These are phyloP conservation scores for Typhlichthys subterraneus DNA, from an alignment of 2,797 vertebrate genomes.

Conservation along the genomic window DNA sequence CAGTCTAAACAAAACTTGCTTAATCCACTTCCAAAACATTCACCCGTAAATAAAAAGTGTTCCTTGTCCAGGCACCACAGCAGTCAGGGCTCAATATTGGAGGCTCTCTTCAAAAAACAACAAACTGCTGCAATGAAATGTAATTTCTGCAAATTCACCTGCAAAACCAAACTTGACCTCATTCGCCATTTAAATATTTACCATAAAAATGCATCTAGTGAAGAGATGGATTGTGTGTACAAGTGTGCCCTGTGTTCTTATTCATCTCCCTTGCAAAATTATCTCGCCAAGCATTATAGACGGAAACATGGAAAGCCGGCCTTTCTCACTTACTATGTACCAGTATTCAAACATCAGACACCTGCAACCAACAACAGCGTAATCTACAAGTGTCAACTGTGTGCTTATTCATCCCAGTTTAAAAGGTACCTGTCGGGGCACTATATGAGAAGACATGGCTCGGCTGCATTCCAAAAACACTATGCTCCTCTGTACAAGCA, in stretches of 20 bases:
- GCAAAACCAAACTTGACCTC: conserved; percentile 80
- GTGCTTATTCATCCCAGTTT: conserved; percentile 25
- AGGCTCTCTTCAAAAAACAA: conserved; percentile 74
- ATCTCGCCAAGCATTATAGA: conserved; percentile 83
- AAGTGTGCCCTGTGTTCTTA: conserved; percentile 83
- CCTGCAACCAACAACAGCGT: accelerated
- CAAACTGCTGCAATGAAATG: conserved; percentile 78
- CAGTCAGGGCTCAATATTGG: conserved; percentile 5
- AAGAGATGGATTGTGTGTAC: conserved; percentile 76
- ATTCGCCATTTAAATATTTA: conserved; percentile 79
- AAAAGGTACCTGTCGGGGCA: conserved; percentile 52
- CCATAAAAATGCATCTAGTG: conserved; percentile 76
- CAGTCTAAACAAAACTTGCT: conserved; percentile 65
- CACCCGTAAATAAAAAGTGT: conserved; percentile 63
- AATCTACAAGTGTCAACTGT: conserved; percentile 54
- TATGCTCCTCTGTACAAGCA: conserved; percentile 43
- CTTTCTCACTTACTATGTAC: conserved; percentile 81
- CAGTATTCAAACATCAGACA: conserved; percentile 52
- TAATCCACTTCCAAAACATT: conserved; percentile 61
- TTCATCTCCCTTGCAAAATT: conserved; percentile 78
- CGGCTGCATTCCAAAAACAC: conserved; percentile 17
- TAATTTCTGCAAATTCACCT: conserved; percentile 82
- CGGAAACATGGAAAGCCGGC: conserved; percentile 86
- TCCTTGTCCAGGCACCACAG: conserved; percentile 36
- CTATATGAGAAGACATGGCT: conserved; percentile 53